A percentile compares a stretch with the other conserved stretches of the same genome.
These are phyloP conservation scores for Arbacia lixula DNA, from an alignment of 53 echinoderm and acorn worm species.

Conservation along the genomic window DNA sequence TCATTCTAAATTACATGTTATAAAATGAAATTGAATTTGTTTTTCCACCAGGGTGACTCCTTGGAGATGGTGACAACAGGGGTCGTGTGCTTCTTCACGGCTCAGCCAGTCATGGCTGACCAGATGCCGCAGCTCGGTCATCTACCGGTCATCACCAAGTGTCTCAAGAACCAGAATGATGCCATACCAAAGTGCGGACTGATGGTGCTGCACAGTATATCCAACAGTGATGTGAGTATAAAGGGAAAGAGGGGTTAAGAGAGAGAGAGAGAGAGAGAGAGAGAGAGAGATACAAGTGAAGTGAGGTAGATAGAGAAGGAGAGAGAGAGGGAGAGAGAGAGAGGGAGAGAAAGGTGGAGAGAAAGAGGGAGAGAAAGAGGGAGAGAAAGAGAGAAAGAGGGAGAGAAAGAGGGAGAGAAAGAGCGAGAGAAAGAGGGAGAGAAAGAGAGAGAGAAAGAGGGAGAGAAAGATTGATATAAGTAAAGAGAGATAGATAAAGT, in stretches of 20 bases:
- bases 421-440: not conserved
- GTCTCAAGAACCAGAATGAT: slow-evolving; percentile 77
- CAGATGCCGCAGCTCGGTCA: slow-evolving; percentile 96
- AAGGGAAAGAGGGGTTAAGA: not conserved
- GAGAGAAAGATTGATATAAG: not conserved
- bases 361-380: not conserved
- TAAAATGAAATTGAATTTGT: no score
- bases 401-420: not conserved
- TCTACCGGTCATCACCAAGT: slow-evolving; percentile 84
- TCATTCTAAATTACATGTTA: no score
- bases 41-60: slow-evolving; percentile 85
- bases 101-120: slow-evolving; percentile 86
- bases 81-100: slow-evolving; percentile 83
- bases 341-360: not conserved
- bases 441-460: not conserved
- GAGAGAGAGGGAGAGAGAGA: not conserved
- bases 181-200: slow-evolving; percentile 90
- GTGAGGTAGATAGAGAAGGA: not conserved
- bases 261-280: not conserved
- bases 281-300: no score
- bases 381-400: not conserved
- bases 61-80: slow-evolving; percentile 95
- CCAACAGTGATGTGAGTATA: slow-evolving; percentile 84
- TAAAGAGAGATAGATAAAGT: no score
- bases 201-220: slow-evolving; percentile 80